Conservation (phyloP, 2,888 invertebrate species). For the Cephalotes varians region DNA sequence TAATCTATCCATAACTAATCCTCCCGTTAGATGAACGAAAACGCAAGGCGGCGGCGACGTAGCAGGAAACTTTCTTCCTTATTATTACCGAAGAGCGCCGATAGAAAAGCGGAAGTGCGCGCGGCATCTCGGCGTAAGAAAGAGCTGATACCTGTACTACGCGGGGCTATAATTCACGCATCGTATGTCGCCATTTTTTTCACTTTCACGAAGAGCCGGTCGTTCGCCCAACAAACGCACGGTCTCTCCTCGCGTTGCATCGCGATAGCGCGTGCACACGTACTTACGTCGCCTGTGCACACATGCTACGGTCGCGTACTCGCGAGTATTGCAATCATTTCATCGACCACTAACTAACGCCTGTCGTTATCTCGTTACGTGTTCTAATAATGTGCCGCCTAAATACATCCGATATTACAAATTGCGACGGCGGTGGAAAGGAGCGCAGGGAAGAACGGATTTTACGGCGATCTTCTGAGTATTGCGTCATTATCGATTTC, state of each 20-base stretch:
- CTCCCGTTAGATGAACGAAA: not conserved
- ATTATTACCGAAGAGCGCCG: constrained; percentile 67
- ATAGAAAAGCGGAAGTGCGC: constrained; percentile 82
- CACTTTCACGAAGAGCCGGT: constrained; percentile 80
- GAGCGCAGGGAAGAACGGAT: not conserved
- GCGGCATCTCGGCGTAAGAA: constrained; percentile 72
- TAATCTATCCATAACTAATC: too few relatives aligned
- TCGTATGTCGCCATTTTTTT: constrained; percentile 82
- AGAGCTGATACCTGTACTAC: constrained; percentile 65
- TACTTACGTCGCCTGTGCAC: not conserved
- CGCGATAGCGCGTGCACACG: not conserved
- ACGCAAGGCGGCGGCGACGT: not conserved
- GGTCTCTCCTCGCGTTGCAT: not conserved
- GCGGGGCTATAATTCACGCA: constrained; percentile 81
- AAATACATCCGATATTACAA: constrained; percentile 41
- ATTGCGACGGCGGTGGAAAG: not conserved
- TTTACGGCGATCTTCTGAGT: not conserved
- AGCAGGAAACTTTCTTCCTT: constrained; percentile 65
- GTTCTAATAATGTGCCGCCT: constrained; percentile 19
- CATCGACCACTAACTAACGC: constrained; percentile 15
- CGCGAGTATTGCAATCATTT: not conserved
- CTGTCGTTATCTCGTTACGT: constrained; percentile 29
- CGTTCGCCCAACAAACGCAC: constrained; percentile 38
- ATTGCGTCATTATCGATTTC: constrained; percentile 51
- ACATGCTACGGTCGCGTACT: not conserved